These are phyloP conservation scores for Columba janthina DNA, from an alignment of 2,113 vertebrate genomes.

Conservation along the genomic window DNA sequence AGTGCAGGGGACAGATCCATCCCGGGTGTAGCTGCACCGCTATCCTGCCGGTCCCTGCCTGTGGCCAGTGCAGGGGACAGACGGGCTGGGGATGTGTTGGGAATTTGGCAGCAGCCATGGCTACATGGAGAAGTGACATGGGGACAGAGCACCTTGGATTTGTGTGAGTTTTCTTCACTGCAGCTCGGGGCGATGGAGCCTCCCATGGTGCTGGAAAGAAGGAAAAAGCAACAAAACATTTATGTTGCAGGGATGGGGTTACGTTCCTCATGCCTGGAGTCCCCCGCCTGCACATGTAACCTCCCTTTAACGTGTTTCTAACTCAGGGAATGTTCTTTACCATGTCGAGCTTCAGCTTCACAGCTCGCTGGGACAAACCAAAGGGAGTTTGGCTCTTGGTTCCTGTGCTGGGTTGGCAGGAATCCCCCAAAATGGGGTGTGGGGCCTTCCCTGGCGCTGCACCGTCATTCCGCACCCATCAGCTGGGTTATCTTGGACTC, in stretches of 20 bases:
- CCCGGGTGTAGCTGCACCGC: rapidly evolving
- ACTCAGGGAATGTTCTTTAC: background rate
- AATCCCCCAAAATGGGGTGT: rapidly evolving
- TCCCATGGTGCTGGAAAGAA: background rate
- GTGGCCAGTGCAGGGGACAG: background rate
- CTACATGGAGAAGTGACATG: rapidly evolving
- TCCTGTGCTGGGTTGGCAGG: rapidly evolving
- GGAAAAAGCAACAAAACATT: background rate
- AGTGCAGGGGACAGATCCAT: rapidly evolving
- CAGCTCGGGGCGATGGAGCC: background rate
- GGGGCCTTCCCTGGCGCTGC: rapidly evolving
- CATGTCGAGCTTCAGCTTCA: rapidly evolving
- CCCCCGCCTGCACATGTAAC: rapidly evolving
- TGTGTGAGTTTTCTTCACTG: rapidly evolving
- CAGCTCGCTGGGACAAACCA: rapidly evolving
- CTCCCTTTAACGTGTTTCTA: background rate
- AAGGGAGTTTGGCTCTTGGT: background rate
- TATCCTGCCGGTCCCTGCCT: background rate
- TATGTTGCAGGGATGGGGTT: background rate
- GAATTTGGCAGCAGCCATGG: background rate
- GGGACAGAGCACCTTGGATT: background rate
- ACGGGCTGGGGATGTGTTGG: background rate
- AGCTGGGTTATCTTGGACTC: rapidly evolving
- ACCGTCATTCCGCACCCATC: rapidly evolving
- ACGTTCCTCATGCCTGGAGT: rapidly evolving